Conservation (phyloP, 2,888 invertebrate genomes). For the Cephus nigrinus region DNA sequence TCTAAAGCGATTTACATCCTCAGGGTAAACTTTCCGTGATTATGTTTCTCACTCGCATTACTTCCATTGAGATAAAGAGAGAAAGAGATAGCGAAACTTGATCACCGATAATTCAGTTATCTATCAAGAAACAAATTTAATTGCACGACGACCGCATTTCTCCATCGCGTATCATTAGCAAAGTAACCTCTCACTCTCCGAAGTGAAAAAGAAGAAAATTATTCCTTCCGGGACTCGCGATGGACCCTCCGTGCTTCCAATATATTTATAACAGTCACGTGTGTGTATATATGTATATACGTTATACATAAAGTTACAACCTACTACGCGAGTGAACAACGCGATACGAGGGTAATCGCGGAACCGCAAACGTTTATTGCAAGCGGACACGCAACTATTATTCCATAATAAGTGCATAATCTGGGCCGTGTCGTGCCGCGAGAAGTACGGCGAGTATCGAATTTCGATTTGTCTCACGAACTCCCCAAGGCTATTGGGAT, state of each 20-base stretch:
- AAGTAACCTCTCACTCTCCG: not conserved
- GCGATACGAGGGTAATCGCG: slow-evolving; percentile 23
- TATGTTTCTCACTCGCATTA: not conserved
- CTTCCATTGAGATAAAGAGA: not conserved
- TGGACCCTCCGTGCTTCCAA: not conserved
- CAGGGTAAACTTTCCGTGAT: not conserved
- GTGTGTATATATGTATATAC: not conserved
- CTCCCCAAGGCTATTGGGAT: not conserved
- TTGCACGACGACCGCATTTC: not conserved
- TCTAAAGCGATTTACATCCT: not conserved
- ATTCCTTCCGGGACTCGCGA: not conserved
- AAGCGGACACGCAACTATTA: slow-evolving; percentile 35
- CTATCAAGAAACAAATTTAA: not conserved
- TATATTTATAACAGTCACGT: not conserved
- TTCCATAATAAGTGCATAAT: slow-evolving; percentile 16
- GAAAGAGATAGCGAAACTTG: not conserved
- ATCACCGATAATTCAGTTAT: not conserved
- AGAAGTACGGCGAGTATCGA: slow-evolving; percentile 17
- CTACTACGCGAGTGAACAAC: slow-evolving; percentile 4
- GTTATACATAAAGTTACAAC: not conserved
- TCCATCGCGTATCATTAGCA: not conserved
- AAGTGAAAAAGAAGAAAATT: not conserved
- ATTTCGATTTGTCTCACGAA: slow-evolving; percentile 22
- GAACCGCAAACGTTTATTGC: slow-evolving; percentile 24
- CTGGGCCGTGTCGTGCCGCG: slow-evolving; percentile 11